phyloP scores from a whole-genome alignment of 2,113 vertebrate genomes.

The Vicugna pacos region DNA sequence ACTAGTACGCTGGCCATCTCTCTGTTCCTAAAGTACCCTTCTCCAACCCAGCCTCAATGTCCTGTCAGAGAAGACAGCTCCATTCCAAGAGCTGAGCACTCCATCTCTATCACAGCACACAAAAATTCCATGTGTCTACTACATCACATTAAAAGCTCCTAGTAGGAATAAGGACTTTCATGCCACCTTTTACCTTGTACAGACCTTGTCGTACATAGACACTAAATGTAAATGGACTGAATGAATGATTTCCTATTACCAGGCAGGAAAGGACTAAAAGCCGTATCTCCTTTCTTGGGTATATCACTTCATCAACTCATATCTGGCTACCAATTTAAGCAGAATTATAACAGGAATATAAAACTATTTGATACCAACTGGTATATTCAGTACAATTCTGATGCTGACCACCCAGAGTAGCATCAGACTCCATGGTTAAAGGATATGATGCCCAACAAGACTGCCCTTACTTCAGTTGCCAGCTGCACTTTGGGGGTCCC shows the following conservation, averaged over 20 bases:
- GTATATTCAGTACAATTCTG: not conserved
- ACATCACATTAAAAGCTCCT: not conserved
- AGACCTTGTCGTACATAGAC: not conserved
- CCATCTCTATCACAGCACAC: not conserved
- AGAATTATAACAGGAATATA: not conserved
- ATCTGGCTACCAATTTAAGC: not conserved
- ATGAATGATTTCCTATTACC: not conserved
- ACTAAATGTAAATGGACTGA: conserved; percentile 9
- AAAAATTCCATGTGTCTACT: not conserved
- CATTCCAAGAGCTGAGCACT: not conserved
- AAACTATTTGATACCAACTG: not conserved
- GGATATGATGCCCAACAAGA: not conserved
- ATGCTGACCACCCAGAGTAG: not conserved
- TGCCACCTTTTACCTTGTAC: not conserved
- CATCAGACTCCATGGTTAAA: not conserved
- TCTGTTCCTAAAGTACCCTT: not conserved
- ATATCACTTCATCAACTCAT: not conserved
- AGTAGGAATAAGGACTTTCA: not conserved
- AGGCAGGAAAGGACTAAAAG: not conserved
- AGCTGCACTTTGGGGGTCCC: not conserved
- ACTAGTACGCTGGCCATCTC: not conserved
- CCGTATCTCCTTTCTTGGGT: not conserved
- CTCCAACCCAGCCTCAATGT: not conserved
- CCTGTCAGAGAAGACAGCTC: not conserved
- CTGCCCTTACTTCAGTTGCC: not conserved